A percentile compares a stretch with the other conserved stretches of the same genome.
phyloP scores from a whole-genome alignment of 2,113 vertebrate genomes.

The Artemisiospiza belli region DNA sequence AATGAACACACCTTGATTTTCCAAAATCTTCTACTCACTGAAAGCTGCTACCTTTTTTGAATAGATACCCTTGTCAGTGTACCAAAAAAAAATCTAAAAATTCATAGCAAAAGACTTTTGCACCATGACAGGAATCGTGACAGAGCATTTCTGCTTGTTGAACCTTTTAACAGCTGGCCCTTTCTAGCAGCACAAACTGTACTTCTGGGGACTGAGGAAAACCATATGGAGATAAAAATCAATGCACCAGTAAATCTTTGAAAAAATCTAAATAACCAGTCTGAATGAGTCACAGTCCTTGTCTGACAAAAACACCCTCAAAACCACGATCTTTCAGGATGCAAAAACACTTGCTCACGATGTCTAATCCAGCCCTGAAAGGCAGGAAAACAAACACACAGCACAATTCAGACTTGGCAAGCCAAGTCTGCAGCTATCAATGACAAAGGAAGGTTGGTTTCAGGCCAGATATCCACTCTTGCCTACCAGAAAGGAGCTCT shows the following conservation, averaged over 20 bases:
- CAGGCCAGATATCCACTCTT: conserved; percentile 4
- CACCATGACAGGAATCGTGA: neutral
- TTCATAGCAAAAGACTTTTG: neutral
- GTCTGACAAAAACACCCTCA: neutral
- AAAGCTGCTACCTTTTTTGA: neutral
- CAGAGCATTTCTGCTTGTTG: neutral
- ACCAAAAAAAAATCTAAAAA: neutral
- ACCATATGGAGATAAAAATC: neutral
- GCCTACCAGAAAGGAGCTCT: neutral
- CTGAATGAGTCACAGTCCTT: neutral
- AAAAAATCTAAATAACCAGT: neutral
- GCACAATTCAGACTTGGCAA: neutral
- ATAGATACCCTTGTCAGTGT: neutral
- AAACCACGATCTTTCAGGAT: neutral
- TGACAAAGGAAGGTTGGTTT: conserved; percentile 1
- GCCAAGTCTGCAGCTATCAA: neutral
- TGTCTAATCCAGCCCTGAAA: neutral
- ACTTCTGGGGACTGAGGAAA: neutral
- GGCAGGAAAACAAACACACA: neutral
- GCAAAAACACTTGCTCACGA: neutral
- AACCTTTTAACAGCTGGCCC: neutral
- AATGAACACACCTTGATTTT: neutral
- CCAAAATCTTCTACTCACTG: neutral
- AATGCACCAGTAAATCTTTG: neutral
- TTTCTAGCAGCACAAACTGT: conserved; percentile 7